phyloP scores from a whole-genome alignment of 2,797 vertebrate genomes.

The Leucoraja ocellata region DNA sequence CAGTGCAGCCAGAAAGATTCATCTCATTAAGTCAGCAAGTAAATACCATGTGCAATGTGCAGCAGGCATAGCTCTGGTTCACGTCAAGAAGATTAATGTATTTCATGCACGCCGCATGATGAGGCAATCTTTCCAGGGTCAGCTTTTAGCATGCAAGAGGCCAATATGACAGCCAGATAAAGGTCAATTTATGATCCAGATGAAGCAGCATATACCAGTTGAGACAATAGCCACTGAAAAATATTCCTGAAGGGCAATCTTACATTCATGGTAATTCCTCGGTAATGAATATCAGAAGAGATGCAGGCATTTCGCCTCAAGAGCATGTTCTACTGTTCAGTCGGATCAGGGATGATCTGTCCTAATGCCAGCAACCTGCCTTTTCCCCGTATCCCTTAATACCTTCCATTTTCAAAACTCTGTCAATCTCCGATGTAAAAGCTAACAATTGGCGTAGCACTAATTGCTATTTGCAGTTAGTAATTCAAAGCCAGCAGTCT shows the following conservation, averaged over 20 bases:
- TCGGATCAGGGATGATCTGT: too few species aligned
- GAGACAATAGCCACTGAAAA: neutral
- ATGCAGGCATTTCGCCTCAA: too few species aligned
- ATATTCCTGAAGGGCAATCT: neutral
- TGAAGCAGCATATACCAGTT: neutral
- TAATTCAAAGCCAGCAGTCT: neutral
- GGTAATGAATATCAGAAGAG: too few species aligned
- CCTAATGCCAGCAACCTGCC: too few species aligned
- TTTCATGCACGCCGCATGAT: neutral
- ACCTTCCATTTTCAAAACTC: too few species aligned
- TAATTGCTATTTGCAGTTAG: neutral
- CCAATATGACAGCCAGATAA: neutral
- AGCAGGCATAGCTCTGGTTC: neutral
- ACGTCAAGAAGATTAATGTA: neutral
- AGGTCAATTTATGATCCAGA: neutral
- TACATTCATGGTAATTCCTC: neutral
- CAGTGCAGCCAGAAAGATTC: too few species aligned
- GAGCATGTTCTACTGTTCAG: too few species aligned
- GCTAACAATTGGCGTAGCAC: too few species aligned
- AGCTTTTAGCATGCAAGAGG: neutral
- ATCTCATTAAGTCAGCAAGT: neutral
- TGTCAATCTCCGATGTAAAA: too few species aligned
- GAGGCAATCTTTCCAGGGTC: neutral
- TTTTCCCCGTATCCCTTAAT: too few species aligned
- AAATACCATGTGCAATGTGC: neutral